These are phyloP conservation scores for Lepidochrysops patricia DNA, from an alignment of 2,888 invertebrate species.

Conservation along the genomic window DNA sequence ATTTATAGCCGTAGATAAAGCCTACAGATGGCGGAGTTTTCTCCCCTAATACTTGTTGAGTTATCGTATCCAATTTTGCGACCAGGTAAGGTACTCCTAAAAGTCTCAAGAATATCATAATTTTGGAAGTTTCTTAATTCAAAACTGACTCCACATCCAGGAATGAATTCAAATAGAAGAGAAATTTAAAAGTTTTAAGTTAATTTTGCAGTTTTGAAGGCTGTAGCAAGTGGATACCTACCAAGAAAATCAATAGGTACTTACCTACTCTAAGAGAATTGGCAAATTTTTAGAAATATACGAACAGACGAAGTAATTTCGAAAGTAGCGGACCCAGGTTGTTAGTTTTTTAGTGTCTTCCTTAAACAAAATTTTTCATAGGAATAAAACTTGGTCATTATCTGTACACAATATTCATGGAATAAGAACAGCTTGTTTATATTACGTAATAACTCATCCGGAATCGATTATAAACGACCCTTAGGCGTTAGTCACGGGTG, in stretches of 20 bases:
- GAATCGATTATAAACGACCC: conserved; percentile 45
- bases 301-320: too few species aligned
- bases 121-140: conserved; percentile 1
- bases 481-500: conserved; percentile 53
- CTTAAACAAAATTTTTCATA: too few species aligned
- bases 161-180: neutral
- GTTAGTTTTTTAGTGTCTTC: too few species aligned
- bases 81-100: conserved; percentile 31
- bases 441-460: conserved; percentile 18
- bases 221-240: too few species aligned
- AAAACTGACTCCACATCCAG: neutral
- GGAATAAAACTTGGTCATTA: too few species aligned
- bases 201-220: neutral
- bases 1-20: conserved; percentile 69
- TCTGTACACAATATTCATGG: neutral
- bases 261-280: too few species aligned
- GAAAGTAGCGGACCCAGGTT: too few species aligned
- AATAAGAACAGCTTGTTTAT: neutral
- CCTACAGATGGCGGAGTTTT: conserved; percentile 72
- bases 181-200: neutral
- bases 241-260: too few species aligned
- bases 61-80: conserved; percentile 71
- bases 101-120: conserved; percentile 34
- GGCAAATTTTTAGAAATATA: too few species aligned
- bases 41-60: conserved; percentile 73